Conservation (phyloP, 2,888 invertebrate species). For the Thymelicus lineola region DNA sequence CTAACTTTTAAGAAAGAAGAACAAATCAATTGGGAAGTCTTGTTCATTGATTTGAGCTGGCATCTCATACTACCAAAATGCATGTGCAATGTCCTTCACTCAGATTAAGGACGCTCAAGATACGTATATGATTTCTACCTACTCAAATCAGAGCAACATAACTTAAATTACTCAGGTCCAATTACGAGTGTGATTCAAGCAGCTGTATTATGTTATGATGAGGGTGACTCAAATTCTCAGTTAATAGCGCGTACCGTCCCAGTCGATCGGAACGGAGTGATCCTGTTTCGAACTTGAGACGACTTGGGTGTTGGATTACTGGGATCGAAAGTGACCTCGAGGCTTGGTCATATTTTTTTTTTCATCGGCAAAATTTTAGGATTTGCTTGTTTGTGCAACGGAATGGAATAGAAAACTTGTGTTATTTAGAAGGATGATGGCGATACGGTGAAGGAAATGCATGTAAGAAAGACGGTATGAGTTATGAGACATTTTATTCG, state of each 20-base stretch:
- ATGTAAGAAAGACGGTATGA: no score
- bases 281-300: constrained; percentile 63
- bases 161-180: not conserved
- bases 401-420: not conserved
- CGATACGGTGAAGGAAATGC: no score
- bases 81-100: not conserved
- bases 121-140: not conserved
- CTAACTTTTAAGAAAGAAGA: no score
- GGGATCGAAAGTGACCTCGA: constrained; percentile 35
- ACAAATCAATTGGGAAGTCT: no score
- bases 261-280: constrained; percentile 56
- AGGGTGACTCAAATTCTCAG: constrained; percentile 38
- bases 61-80: no score
- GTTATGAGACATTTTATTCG: no score
- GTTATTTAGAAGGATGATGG: no score
- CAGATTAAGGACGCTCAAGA: not conserved
- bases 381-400: not conserved
- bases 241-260: constrained; percentile 44
- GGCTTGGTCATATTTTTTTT: constrained; percentile 17
- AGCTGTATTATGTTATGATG: constrained; percentile 19
- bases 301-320: constrained; percentile 55
- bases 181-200: constrained; percentile 17
- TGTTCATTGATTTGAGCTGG: no score
- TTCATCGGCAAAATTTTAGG: not conserved
- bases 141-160: not conserved